These are phyloP conservation scores for Fukomys damarensis DNA, from an alignment of 2,113 vertebrate genomes.

Conservation along the genomic window DNA sequence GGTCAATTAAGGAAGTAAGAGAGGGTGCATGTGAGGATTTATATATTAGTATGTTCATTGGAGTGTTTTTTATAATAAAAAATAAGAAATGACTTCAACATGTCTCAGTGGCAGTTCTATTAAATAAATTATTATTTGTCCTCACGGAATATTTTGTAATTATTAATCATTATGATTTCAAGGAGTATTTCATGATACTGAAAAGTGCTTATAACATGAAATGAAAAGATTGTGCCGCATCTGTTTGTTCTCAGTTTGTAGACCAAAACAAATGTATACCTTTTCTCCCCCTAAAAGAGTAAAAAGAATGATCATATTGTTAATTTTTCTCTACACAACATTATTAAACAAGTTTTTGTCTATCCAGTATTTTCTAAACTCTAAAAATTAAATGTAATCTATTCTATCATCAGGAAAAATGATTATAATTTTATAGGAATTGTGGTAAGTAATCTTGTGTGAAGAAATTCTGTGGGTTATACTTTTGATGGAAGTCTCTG, in stretches of 20 bases:
- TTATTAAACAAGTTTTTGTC: neutral
- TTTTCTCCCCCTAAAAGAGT: neutral
- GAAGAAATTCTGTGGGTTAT: neutral
- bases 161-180: slow-evolving; percentile 21
- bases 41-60: neutral
- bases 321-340: neutral
- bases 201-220: neutral
- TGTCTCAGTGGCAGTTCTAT: neutral
- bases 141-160: neutral
- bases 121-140: neutral
- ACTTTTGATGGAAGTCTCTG: neutral
- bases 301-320: neutral
- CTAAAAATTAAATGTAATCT: neutral
- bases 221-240: neutral
- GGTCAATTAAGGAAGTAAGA: neutral
- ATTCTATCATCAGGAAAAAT: slow-evolving; percentile 7
- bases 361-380: neutral
- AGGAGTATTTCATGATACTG: neutral
- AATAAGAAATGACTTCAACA: neutral
- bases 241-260: neutral
- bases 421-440: neutral
- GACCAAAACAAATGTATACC: neutral
- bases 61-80: neutral
- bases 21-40: neutral
- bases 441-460: neutral